These are phyloP conservation scores for Drosophila nebulosa DNA, from an alignment of 1,140 invertebrate species.

Conservation along the genomic window DNA sequence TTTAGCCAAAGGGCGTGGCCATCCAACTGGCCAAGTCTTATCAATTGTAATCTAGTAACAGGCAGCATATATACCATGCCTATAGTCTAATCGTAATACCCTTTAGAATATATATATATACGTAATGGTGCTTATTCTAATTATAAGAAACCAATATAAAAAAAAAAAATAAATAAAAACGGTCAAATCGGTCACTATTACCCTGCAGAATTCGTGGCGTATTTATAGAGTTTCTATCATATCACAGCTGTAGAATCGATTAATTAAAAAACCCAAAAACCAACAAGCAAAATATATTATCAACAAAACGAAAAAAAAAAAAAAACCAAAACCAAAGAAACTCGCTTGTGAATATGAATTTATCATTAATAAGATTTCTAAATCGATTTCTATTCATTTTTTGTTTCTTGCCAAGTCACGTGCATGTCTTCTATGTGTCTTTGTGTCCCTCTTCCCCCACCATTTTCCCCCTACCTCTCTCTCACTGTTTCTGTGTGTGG, in stretches of 20 bases:
- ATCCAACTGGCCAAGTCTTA: not conserved
- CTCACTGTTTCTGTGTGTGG: not conserved
- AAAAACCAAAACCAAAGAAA: not conserved
- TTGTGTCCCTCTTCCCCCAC: no score
- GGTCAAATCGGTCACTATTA: not conserved
- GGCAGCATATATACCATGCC: not conserved
- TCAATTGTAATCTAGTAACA: not conserved
- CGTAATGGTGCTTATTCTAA: not conserved
- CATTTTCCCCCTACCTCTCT: no score
- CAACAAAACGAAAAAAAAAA: not conserved
- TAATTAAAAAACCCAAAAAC: constrained; percentile 33
- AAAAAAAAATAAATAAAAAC: not conserved
- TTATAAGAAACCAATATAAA: not conserved
- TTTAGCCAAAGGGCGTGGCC: constrained; percentile 6
- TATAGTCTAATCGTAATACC: not conserved
- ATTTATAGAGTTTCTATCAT: constrained; percentile 13
- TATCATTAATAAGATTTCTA: constrained; percentile 3
- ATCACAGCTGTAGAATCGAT: constrained; percentile 8
- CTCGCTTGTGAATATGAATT: not conserved
- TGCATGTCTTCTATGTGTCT: constrained; percentile 22
- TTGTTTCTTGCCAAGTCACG: constrained; percentile 45
- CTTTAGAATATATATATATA: not conserved
- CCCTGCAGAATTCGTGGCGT: not conserved
- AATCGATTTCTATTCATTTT: not conserved
- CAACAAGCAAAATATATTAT: not conserved